Base-by-base conservation (phyloP, 2,797 vertebrate genomes). In the Brachyrhaphis roseni region DNA sequence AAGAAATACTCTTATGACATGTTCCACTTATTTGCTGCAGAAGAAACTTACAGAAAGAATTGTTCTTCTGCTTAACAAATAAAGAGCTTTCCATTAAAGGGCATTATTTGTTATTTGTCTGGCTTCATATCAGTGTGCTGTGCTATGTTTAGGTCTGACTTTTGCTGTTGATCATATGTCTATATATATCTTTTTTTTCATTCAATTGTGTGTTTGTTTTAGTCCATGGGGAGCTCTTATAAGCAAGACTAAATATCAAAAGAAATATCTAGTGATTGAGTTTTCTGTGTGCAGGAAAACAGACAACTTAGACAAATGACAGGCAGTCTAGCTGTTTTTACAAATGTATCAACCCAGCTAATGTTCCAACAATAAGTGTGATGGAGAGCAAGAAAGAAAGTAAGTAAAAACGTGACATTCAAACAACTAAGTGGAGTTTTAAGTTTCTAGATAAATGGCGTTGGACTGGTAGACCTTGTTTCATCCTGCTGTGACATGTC, bases 391-490 rank as follows among this genome's bases (percentile, higher is more conserved):
- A 78, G 66, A 51, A 76, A 18, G 6, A 15, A 74, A 62, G 74
- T 28, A 53, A 46, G 43, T 26, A 34, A 57, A 12, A 41, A 31
- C 12, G 31, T 45, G 43, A 73, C 55, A 80, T 0, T 8, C 4
- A 46, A 47, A 13, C 55, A 66, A 55, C 72, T 59, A 66, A 78
- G 80, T 72, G 46, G 13, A 79, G 34, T 74, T 78, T 82, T 15
- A 73, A 12, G 53, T 55, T 55, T 55, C 23, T 55, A 12, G 53
- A n/a, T 55, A 55, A n/a, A 75, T 78, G 41, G 79, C 51, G 43
- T 39, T 23, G 26, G 3, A 45, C 46, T 74, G 43, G 80, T 76
- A 23, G 49, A 66, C 68, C 74, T 39, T 15, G 59, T 1, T 62
- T 70, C 46, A 16, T n/a, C 34, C 41, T 39, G 13, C 28, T 45